Base-by-base conservation (phyloP, 2,113 vertebrate genomes). In the Notarius lentiginosus region DNA sequence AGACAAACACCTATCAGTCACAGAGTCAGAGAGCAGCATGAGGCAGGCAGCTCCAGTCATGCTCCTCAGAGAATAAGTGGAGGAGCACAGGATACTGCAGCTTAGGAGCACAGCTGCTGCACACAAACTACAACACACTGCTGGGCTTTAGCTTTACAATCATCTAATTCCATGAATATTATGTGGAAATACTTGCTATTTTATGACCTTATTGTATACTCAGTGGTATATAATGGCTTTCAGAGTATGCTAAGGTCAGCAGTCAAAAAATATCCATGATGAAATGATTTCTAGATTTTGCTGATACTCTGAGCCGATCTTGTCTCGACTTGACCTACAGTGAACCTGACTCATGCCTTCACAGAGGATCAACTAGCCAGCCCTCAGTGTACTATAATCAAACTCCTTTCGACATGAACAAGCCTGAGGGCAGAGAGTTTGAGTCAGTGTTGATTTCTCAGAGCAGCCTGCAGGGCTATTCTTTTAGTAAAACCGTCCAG, bases 401-500 rank as follows among this genome's bases (percentile, higher is more conserved):
- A 84, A 84, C 63, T n/a, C 20, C 30, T 79, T 89, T 60, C 58
- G 88, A 81, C 85, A 87, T 17, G 27, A 27, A 61, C 24, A 75
- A 84, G 85, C 85, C 83, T 51, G 58, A 75, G 79, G 79, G 81
- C 60, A 51, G 82, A 75, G 88, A 47, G 22, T 56, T 51, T 47
- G 51, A 24, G 66, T 20, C 70, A 70, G 79, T 66, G 18, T 85
- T 86, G 76, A 85, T 79, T 70, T 89, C 73, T 75, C 49, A 4
- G 49, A 75, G 79, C 77, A 85, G 22, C 84, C 87, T 68, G 14
- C 34, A 22, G 88, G 84, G 51, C 60, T 65, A 24, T 89, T 87
- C 47, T 75, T 18, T 22, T 34, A 27, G 18, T 27, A 81, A 80
- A 79, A 24, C 51, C 10, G 1, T 53, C 79, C 30, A 79, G 58